Evolutionary conservation across 1,140 invertebrate genomes (phyloP).

Genomic region (Eumaeus atala): DNA sequence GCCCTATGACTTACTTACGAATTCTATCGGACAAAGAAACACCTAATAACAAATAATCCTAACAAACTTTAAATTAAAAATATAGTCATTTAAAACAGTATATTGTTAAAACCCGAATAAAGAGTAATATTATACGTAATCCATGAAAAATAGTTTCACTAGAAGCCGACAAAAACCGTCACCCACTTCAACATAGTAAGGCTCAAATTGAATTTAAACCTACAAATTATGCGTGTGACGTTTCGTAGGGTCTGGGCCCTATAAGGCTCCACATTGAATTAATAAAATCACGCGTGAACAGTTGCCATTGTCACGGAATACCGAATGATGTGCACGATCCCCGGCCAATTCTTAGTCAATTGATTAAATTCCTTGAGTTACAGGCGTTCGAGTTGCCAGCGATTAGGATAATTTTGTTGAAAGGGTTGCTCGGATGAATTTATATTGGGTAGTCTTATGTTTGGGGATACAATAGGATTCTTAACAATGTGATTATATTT

Average conservation of each 20-base stretch:
- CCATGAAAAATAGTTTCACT: no score
- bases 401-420: constrained; percentile 53
- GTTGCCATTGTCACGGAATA: constrained; percentile 29
- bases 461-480: background rate
- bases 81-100: no score
- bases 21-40: no score
- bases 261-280: constrained; percentile 26
- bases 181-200: constrained; percentile 5
- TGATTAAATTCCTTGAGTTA: constrained; percentile 61
- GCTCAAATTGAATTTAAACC: constrained; percentile 19
- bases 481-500: background rate
- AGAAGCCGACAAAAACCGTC: background rate
- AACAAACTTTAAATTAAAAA: no score
- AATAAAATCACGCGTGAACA: constrained; percentile 33
- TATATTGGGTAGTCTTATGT: background rate
- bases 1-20: no score
- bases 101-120: no score
- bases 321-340: constrained; percentile 45
- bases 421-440: background rate
- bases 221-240: constrained; percentile 23
- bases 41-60: no score
- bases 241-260: constrained; percentile 19
- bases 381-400: constrained; percentile 44
- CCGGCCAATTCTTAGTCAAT: constrained; percentile 49
- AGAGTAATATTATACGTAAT: no score